Evolutionary conservation across 1,140 invertebrate genomes (phyloP).

Genomic region (Teleogryllus occipitalis): DNA sequence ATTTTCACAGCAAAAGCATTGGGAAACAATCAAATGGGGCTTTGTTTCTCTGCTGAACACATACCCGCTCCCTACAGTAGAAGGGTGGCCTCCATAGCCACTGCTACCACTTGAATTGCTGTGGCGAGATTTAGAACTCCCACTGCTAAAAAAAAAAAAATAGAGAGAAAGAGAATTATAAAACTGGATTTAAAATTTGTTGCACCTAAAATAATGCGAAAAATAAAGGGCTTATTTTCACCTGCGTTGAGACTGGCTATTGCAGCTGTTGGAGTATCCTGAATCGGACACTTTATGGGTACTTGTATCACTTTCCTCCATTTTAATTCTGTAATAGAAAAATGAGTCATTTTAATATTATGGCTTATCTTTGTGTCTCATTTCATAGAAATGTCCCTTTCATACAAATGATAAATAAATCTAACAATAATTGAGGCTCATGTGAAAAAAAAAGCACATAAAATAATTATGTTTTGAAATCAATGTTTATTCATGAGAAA

Average conservation of each 20-base stretch:
- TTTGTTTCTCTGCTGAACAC: background rate
- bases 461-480: too few species aligned
- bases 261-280: slow-evolving; percentile 66
- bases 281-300: slow-evolving; percentile 65
- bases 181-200: background rate
- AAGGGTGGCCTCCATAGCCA: slow-evolving; percentile 57
- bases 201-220: background rate
- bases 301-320: slow-evolving; percentile 43
- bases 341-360: slow-evolving; percentile 11
- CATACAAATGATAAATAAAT: too few species aligned
- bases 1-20: too few species aligned
- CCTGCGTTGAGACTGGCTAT: slow-evolving; percentile 67
- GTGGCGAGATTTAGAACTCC: slow-evolving; percentile 64
- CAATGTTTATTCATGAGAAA: too few species aligned
- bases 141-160: slow-evolving; percentile 43
- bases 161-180: background rate
- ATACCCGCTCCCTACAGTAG: slow-evolving; percentile 45
- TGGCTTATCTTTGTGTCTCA: background rate
- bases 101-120: slow-evolving; percentile 58
- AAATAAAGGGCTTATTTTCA: slow-evolving; percentile 30
- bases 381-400: too few species aligned
- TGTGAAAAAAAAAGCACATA: too few species aligned
- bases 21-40: too few species aligned
- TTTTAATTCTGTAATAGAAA: slow-evolving; percentile 29
- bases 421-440: too few species aligned